A percentile compares a stretch with the other conserved stretches of the same genome.
Evolutionary conservation across 30 jellyfish, hydroid and myxozoan genomes (phyloP).

Genomic region (Aurelia aurita): DNA sequence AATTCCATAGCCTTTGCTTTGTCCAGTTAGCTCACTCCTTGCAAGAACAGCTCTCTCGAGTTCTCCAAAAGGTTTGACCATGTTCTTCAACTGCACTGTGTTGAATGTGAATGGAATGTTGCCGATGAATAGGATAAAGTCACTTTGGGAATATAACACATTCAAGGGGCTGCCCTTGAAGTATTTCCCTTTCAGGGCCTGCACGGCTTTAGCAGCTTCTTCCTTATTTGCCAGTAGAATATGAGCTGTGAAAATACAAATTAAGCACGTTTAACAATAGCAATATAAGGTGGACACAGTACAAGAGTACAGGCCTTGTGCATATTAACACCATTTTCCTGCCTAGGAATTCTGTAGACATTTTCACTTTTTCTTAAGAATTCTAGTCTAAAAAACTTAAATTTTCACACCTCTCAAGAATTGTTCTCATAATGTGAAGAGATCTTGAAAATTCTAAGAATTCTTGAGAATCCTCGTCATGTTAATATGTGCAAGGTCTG

Average conservation of each 20-base stretch:
- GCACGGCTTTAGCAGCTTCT: conserved; percentile 64
- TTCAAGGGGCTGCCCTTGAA: conserved; percentile 46
- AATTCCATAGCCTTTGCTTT: conserved; percentile 89
- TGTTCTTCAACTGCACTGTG: conserved; percentile 37
- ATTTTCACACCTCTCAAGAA: too few relatives aligned
- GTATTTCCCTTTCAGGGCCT: conserved; percentile 26
- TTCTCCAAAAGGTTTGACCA: conserved; percentile 65
- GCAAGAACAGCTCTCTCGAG: conserved; percentile 70
- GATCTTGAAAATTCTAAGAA: too few relatives aligned
- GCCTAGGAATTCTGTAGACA: too few relatives aligned
- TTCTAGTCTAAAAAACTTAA: too few relatives aligned
- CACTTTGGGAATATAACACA: conserved; percentile 65
- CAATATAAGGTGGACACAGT: too few relatives aligned
- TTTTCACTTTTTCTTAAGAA: too few relatives aligned
- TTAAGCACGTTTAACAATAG: neutral
- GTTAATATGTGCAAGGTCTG: too few relatives aligned
- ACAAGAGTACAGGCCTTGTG: too few relatives aligned
- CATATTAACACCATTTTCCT: too few relatives aligned
- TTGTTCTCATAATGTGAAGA: too few relatives aligned
- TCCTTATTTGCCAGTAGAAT: conserved; percentile 56
- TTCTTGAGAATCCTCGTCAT: too few relatives aligned
- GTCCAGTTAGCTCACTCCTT: conserved; percentile 75
- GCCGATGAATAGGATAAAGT: conserved; percentile 74
- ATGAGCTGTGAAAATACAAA: conserved; percentile 35
- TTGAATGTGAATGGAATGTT: conserved; percentile 68